Conservation (phyloP, 2,888 invertebrate genomes). For the Sinelater perroti region DNA sequence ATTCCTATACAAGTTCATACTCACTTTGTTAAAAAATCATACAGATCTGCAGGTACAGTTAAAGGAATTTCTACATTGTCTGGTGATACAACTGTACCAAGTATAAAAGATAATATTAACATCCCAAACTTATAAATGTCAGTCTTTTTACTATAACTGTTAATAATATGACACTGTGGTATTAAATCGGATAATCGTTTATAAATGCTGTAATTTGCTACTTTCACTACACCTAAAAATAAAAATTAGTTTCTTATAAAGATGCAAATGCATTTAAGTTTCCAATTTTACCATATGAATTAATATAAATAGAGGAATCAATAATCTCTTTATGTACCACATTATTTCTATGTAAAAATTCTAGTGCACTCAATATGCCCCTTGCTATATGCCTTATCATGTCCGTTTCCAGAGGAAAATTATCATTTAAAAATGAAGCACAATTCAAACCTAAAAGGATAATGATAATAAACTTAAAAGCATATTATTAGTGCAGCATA, state of each 20-base stretch:
- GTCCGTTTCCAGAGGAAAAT: constrained; percentile 64
- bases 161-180: constrained; percentile 56
- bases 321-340: constrained; percentile 85
- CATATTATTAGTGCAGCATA: constrained; percentile 41
- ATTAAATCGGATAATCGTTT: constrained; percentile 68
- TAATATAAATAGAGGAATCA: constrained; percentile 77
- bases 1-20: constrained; percentile 36
- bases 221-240: constrained; percentile 63
- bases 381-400: constrained; percentile 72
- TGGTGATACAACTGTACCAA: constrained; percentile 63
- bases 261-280: background rate
- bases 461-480: background rate
- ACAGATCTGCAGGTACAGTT: constrained; percentile 68
- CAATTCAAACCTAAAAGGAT: constrained; percentile 41
- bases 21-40: constrained; percentile 78
- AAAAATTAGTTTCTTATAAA: constrained; percentile 10
- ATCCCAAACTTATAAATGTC: constrained; percentile 79
- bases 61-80: constrained; percentile 67
- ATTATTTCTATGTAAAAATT: constrained; percentile 81
- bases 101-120: constrained; percentile 71
- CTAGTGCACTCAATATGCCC: constrained; percentile 78
- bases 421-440: constrained; percentile 62
- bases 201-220: constrained; percentile 77
- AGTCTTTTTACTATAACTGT: constrained; percentile 69
- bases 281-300: constrained; percentile 64